Base-by-base conservation (phyloP, 92 coral and sea anemone genomes). In the Desmophyllum pertusum region DNA sequence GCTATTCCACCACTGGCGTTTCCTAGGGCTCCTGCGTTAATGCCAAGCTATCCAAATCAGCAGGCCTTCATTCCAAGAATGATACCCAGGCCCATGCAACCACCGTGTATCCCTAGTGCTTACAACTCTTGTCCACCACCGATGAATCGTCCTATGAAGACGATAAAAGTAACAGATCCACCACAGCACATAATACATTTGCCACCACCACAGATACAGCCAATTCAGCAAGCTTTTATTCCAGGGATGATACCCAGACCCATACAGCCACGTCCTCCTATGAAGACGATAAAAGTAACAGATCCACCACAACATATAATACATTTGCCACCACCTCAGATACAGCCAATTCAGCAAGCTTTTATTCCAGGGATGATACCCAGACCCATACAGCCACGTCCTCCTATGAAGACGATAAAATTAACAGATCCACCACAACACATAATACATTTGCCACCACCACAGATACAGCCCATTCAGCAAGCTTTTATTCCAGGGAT, bases 41-140 rank as follows among this genome's bases (percentile, higher is more conserved):
- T 68, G 30, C 78, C 79, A 53, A 25, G 41, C 53, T 62, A 71
- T 70, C 51, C 57, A 2, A 43, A 79, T 79, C 84, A 78, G 57
- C 57, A 43, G 21, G 71, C 82, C 5, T 78, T 78, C 41, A n/a
- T 78, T 14, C 82, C 61, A 15, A 61, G 75, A 48, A 50, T 19
- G 43, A 39, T n/a, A n/a, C n/a, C n/a, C n/a, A n/a, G n/a, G n/a
- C n/a, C 45, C 52, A 48, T 48, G 21, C 53, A 48, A 48, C 59
- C 65, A 29, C 92, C 89, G 36, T 89, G 92, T 67, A 85, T 85
- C 11, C 92, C 92, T 2, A 80, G 80, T 67, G 43, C 81, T 41
- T 63, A 41, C 23, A 85, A 81, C 8, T 63, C 62, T 8, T 89
- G 93, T n/a, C 70, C 84, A 52, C 86, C 79, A 31, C 52, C 31